Evolutionary conservation across 2,113 vertebrate species (phyloP).

Genomic region (Ceyx melanurus): DNA sequence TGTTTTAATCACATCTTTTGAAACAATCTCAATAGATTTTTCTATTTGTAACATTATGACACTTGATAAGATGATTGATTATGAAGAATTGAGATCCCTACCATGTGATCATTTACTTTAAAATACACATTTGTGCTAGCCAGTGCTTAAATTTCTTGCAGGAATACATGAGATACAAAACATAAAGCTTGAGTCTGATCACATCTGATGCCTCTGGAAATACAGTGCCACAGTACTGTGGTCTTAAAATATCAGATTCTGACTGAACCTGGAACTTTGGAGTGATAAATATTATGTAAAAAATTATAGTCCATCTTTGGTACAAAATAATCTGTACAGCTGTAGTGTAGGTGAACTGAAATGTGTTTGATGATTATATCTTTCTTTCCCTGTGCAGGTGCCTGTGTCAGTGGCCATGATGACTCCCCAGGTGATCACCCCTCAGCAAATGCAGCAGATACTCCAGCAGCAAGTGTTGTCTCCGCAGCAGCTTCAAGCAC

Average conservation of each 20-base stretch:
- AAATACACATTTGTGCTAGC: conserved; percentile 59
- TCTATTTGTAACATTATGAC: conserved; percentile 48
- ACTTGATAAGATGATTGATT: conserved; percentile 59
- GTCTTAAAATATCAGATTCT: conserved; percentile 57
- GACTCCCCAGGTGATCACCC: conserved; percentile 99
- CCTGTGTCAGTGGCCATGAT: conserved; percentile 99
- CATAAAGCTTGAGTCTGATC: conserved; percentile 49
- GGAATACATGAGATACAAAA: conserved; percentile 21
- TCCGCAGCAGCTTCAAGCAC: conserved; percentile 97
- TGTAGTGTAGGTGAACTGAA: neutral
- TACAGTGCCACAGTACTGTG: conserved; percentile 24
- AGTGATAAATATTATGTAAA: conserved; percentile 50
- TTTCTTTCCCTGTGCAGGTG: conserved; percentile 80
- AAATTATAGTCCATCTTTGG: conserved; percentile 23
- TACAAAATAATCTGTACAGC: neutral
- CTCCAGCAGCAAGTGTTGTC: conserved; percentile 98
- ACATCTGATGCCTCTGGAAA: conserved; percentile 59
- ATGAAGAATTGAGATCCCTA: conserved; percentile 51
- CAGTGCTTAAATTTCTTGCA: conserved; percentile 34
- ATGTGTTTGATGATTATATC: neutral
- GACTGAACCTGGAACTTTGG: conserved; percentile 51
- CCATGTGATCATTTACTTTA: conserved; percentile 65
- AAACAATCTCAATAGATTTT: conserved; percentile 60
- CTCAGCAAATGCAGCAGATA: conserved; percentile 99
- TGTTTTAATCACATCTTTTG: conserved; percentile 54